These are phyloP conservation scores for Diorhabda elongata DNA, from an alignment of 1,140 invertebrate genomes.

Conservation along the genomic window DNA sequence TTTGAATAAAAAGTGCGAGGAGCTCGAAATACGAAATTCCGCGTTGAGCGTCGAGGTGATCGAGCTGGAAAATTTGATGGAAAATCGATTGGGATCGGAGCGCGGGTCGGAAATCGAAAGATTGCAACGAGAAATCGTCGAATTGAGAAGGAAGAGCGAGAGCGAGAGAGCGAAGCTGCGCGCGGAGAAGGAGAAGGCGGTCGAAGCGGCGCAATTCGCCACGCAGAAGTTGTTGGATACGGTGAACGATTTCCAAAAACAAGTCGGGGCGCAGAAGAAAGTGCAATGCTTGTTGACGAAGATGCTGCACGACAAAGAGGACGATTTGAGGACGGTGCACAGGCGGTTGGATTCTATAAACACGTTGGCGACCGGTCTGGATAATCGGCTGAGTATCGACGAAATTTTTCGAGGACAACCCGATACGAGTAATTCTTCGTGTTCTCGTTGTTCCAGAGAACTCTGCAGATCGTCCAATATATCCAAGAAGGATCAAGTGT, in stretches of 20 bases:
- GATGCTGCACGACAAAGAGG: constrained; percentile 33
- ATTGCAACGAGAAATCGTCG: constrained; percentile 25
- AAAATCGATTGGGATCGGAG: constrained; percentile 17
- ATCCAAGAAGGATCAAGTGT: neutral
- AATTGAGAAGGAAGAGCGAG: constrained; percentile 31
- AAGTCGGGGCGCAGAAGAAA: constrained; percentile 32
- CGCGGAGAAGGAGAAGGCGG: constrained; percentile 33
- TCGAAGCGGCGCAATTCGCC: constrained; percentile 32
- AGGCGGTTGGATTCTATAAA: constrained; percentile 26
- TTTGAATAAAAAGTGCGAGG: constrained; percentile 26
- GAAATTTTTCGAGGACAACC: constrained; percentile 5
- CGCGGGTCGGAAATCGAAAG: constrained; percentile 21
- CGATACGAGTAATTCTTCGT: neutral
- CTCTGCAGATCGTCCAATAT: neutral
- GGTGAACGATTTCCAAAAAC: constrained; percentile 30
- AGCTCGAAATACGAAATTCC: constrained; percentile 27
- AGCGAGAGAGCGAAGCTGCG: constrained; percentile 20
- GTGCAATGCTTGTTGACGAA: constrained; percentile 28
- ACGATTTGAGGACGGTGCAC: constrained; percentile 27
- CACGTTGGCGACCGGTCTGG: constrained; percentile 8
- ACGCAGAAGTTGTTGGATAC: constrained; percentile 35
- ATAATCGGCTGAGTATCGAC: neutral
- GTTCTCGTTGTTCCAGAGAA: neutral
- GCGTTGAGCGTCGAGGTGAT: constrained; percentile 24
- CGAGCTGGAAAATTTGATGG: constrained; percentile 27